Base-by-base conservation (phyloP, 35 echinoderm and acorn worm genomes). In the Chiridota heheva region DNA sequence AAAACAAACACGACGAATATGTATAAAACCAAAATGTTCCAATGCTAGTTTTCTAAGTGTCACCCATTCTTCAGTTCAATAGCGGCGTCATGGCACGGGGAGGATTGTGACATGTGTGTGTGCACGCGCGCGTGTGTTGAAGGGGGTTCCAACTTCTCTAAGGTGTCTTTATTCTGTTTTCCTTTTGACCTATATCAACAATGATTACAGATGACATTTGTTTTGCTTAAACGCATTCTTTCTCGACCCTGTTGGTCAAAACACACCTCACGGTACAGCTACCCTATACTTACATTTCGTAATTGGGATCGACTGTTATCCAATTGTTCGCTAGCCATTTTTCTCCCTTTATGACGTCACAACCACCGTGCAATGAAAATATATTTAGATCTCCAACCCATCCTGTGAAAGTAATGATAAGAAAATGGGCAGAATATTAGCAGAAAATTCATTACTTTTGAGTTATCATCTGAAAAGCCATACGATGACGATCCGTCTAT, bases 261-360 rank as follows among this genome's bases (percentile, higher is more conserved):
- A n/a, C 47, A 51, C 47, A 12, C 22, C 22, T 22, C 47, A 51
- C 8, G 10, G 10, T 51, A 2, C 15, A 35, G 2, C 39, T 5
- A 58, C 39, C n/a, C 44, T 30, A 31, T 36, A 58, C 81, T 59
- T 34, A 76, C 72, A 47, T 86, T 32, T 86, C 83, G 35, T 63
- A 69, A 66, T 45, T 77, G 44, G 65, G n/a, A 67, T 86, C 83
- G 16, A 86, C 72, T 37, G 59, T 77, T 44, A 86, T 86, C 83
- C 83, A 86, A 28, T 86, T 86, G 40, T 86, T 86, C 18, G 83
- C 83, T 8, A 86, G 76, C 83, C 83, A 86, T 38, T 86, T 86
- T 31, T 67, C 66, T 63, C 83, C 83, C 30, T 42, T 77, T 38
- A 77, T 77, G 40, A 86, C 83, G 63, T 86, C 83, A 86, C 83